Conservation (phyloP, 2,888 invertebrate species). For the Tenodera sinensis region DNA sequence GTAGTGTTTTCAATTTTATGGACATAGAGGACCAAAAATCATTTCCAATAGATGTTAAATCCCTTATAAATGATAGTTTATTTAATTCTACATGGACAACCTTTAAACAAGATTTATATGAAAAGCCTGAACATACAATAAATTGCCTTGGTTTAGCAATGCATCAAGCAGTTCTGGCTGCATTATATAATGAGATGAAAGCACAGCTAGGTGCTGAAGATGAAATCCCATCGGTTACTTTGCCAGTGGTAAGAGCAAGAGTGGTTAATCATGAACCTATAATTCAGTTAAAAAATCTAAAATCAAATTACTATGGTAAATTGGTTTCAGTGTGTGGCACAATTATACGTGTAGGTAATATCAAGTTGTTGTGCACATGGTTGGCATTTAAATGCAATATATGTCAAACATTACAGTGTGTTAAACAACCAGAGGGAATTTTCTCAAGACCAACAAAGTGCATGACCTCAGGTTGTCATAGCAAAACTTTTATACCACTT, state of each 20-base stretch:
- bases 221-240: conserved; percentile 35
- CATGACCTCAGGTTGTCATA: conserved; percentile 52
- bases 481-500: conserved; percentile 59
- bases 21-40: conserved; percentile 57
- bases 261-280: conserved; percentile 63
- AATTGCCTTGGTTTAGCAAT: conserved; percentile 72
- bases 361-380: conserved; percentile 68
- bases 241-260: conserved; percentile 54
- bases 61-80: conserved; percentile 53
- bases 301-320: conserved; percentile 73
- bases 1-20: conserved; percentile 50
- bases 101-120: conserved; percentile 62
- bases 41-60: conserved; percentile 57
- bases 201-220: conserved; percentile 39
- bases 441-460: conserved; percentile 58
- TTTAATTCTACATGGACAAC: conserved; percentile 59
- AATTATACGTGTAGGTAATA: conserved; percentile 74
- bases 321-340: conserved; percentile 79
- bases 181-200: conserved; percentile 34
- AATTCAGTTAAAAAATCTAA: conserved; percentile 63
- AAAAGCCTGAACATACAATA: conserved; percentile 64
- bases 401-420: conserved; percentile 64
- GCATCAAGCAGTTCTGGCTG: conserved; percentile 55
- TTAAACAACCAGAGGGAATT: conserved; percentile 61
- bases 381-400: conserved; percentile 73